Percentiles rank a stretch among this genome's conserved stretches.
Evolutionary conservation across 2,113 vertebrate species (phyloP).

Genomic region (Parus major): DNA sequence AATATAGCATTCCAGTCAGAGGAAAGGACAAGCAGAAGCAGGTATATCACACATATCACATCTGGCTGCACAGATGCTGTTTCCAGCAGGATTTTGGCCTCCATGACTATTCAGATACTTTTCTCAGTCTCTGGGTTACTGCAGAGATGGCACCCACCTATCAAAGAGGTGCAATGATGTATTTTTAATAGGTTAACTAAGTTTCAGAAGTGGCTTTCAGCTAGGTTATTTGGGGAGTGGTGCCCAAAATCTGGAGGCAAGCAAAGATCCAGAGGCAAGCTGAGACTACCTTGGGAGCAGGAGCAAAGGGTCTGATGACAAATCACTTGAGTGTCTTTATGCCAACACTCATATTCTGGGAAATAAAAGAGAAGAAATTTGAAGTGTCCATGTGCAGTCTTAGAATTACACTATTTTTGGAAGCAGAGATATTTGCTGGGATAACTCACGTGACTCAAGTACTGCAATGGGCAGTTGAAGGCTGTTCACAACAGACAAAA

Average conservation of each 20-base stretch:
- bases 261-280: neutral
- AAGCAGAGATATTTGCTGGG: neutral
- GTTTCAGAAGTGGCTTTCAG: neutral
- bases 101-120: neutral
- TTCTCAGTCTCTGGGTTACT: neutral
- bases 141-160: neutral
- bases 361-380: neutral
- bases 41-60: neutral
- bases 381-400: neutral
- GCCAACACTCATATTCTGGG: neutral
- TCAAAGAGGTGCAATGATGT: neutral
- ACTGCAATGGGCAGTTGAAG: neutral
- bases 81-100: neutral
- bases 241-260: neutral
- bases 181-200: neutral
- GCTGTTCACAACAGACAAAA: neutral
- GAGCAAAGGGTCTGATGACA: neutral
- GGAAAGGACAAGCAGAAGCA: neutral
- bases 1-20: neutral
- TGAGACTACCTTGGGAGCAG: neutral
- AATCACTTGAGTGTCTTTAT: neutral
- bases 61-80: neutral
- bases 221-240: neutral
- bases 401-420: neutral
- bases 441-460: rapidly evolving